Evolutionary conservation across 2,113 vertebrate genomes (phyloP), one percentile per base, ranked within the genome.

Genomic region (Peromyscus californicus): DNA sequence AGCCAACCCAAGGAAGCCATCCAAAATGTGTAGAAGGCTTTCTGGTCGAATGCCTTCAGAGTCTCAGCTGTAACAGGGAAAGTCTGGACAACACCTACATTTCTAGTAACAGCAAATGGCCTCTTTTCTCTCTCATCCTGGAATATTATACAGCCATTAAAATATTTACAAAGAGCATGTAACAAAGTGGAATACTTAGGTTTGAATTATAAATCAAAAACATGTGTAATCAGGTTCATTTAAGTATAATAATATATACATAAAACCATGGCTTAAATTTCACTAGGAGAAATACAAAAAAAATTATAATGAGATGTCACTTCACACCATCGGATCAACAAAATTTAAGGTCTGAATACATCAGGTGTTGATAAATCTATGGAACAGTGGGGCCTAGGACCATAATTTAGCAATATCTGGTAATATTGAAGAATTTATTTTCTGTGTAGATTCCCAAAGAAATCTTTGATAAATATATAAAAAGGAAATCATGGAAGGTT

Each of bases 1-100:
- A 93, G 54, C 54, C 54, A 91, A 74, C 85, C 88, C 76, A 83
- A 96, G 61, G 74, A 95, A 97, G 79, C 51, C 75, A 84, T 87
- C 90, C 69, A 83, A 93, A 97, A 96, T 22, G 80, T 57, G 69
- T 95, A 79, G 93, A 96, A 93, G 39, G 24, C 69, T 96, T 96
- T 93, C 61, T 93, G 87, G 11, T 84, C 42, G 69, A 85, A 80
- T 45, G 74, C 48, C 31, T 90, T 75, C 54, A 61, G 13, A 75
- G 39, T 48, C 82, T 92, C 45, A 85, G 72, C 42, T 48, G 11
- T 72, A 84, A 74, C 24, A 69, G 9, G 78, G 21, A 91, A 89
- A 95, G 86, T 51, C n/a, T 84, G 17, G 39, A 92, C 36, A 22
- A 36, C 76, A 89, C 22, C 42, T 93, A 45, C 85, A 92, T 92